Evolutionary conservation across 2,113 vertebrate species (phyloP), one percentile per base, ranked within the genome.

Genomic region (Silurus glanis): DNA sequence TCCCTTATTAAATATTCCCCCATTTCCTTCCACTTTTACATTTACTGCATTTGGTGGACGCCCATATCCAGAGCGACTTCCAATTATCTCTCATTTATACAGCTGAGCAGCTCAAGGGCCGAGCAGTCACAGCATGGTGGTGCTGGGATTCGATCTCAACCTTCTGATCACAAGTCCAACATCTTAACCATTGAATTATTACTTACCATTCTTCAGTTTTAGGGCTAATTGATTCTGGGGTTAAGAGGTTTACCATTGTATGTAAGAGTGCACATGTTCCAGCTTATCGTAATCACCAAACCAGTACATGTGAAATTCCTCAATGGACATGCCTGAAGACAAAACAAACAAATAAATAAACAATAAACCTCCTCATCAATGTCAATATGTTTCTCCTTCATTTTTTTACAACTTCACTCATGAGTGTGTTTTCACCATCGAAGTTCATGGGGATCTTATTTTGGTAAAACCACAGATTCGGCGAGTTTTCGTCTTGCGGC

Each of bases 251-350:
- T 94, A 98, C 98, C 97, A 99, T 25, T 99, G 97, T 91, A 99
- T 98, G 88, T 95, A 99, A 0, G 94, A 95, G 85, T 99, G 97
- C 12, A 96, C 95, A 69, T 83, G 2, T 89, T 99, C 98, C 87
- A 99, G 93, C 0, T 0, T 53, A 0, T 84, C 58, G 67, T 97
- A 97, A 0, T 95, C n/a, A 8, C 90, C 64, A 25, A 0, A 80
- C 97, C 97, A 98, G 0, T 81, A 0, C 0, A 83, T 4, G 78
- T 98, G 97, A 86, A 97, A 94, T 0, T 84, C 80, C 1, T 92
- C 53, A 80, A 99, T 97, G 85, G 0, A 2, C 2, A 94, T 61
- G 72, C 89, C 98, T 99, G 56, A 80, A 82, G 6, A 79, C 28
- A 49, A 51, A 37, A 80, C 62, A 85, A 2, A 66, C 7, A 2